Base-by-base conservation (phyloP, 2,797 vertebrate species). In the Melanotaenia maccullochi region DNA sequence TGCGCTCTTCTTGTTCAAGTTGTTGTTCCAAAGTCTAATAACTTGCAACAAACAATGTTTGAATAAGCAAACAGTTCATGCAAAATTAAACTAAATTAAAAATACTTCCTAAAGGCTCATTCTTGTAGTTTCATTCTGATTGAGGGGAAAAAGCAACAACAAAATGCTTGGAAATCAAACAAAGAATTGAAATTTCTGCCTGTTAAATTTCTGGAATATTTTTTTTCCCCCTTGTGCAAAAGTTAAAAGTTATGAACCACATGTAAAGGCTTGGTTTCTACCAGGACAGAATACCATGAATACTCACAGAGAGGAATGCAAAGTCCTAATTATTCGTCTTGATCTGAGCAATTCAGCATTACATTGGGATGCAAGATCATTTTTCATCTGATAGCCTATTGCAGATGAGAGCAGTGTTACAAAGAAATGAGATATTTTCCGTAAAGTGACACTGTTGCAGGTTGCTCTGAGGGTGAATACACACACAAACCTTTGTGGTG, bases 341-440 rank as follows among this genome's bases (percentile, higher is more conserved):
- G 20, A 81, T 79, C 57, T 42, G 16, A 73, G 49, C 75, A 56
- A 57, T 56, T 76, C 72, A 49, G 60, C 16, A 49, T 60, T 0
- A 0, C 0, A 2, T 47, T 60, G 35, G 28, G 24, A 13, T 57
- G 36, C 1, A 0, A 56, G 24, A 75, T 77, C 57, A 54, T 83
- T 63, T 68, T 52, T 88, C 73, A 72, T 77, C 65, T 49, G 72
- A 56, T 79, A 13, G 69, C 66, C 74, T 71, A 65, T 49, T 60
- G 38, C 51, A 62, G n/a, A 62, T 1, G 7, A 54, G 22, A 40
- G 52, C 59, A 7, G 51, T 2, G 3, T 32, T 38, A 38, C 56
- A 54, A 47, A 69, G 56, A 58, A 68, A 85, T 67, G 62, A 76
- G 16, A 65, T 1, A 4, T 56, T 59, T 59, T 33, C 66, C 64